A percentile compares a stretch with the other conserved stretches of the same genome.
Conservation (phyloP, 2,888 invertebrate species). For the Mimumesa dahlbomi region DNA sequence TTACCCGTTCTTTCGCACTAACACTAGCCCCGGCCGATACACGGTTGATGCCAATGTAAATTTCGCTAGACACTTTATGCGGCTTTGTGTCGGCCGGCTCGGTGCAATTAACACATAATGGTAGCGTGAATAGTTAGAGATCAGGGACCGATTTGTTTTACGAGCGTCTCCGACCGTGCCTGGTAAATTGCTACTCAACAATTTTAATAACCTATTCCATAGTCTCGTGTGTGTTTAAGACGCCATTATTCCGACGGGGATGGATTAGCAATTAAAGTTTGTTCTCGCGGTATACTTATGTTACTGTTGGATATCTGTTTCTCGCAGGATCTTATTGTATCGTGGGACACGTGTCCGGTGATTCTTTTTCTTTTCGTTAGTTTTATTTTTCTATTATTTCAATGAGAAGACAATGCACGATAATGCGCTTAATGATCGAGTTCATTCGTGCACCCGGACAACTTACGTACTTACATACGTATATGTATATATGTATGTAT, state of each 20-base stretch:
- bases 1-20: not conserved
- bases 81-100: conserved; percentile 2
- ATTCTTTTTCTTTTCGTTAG: too few species aligned
- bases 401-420: conserved; percentile 41
- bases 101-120: conserved; percentile 38
- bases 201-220: too few species aligned
- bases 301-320: too few species aligned
- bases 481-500: not conserved
- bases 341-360: too few species aligned
- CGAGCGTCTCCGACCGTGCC: not conserved
- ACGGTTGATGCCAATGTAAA: conserved; percentile 26
- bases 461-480: too few species aligned
- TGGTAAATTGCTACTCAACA: too few species aligned
- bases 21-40: conserved; percentile 2
- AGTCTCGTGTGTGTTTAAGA: too few species aligned
- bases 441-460: conserved; percentile 11
- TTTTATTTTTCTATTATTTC: too few species aligned
- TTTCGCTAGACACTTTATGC: conserved; percentile 21
- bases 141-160: conserved; percentile 4
- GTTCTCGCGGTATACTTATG: too few species aligned
- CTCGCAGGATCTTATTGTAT: too few species aligned
- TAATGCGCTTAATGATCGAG: conserved; percentile 34
- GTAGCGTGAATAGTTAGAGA: conserved; percentile 4
- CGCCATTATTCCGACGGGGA: too few species aligned
- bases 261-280: too few species aligned